Base-by-base conservation (phyloP, 2,888 invertebrate species). In the Tetanocera ferruginea region DNA sequence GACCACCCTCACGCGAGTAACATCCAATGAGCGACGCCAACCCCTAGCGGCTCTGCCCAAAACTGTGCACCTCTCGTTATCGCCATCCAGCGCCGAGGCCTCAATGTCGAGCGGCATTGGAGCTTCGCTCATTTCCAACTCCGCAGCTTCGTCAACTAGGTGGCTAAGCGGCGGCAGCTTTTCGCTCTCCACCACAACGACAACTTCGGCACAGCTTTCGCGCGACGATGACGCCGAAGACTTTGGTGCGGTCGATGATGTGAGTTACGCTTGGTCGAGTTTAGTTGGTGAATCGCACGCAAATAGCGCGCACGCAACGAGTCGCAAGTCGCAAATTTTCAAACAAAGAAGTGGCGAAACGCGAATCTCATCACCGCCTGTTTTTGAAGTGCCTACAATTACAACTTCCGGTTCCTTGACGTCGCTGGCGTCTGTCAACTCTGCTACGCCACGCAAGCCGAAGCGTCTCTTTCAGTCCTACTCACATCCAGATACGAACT, bases 401-500 rank as follows among this genome's bases (percentile, higher is more conserved):
- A 64, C 75, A 5, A 49, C 67, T 11, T 5, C 37, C 23, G 76
- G 71, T 37, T 70, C 78, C 11, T 69, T 60, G 28, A 28, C 73
- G 8, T 60, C 66, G n/a, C 67, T 43, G 9, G 28, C 70, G 31
- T 28, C 66, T n/a, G 4, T 19, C 64, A 80, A 51, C 51, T 37
- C 37, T 49, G 78, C 11, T 6, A 11, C 55, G 11, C 31, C 6
- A 31, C 81, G 82, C 5, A 84, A 84, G 79, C 34, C 82, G 14
- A 83, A 84, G 75, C 84, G 84, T 51, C 76, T 86, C 5, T 86
- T 85, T 75, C 85, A 86, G 76, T 83, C 86, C 11, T 88, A 86
- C 78, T 86, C 85, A 0, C 88, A 87, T 84, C 87, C 88, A 5
- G 88, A 88, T 67, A 87, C 86, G 2, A 81, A 86, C 37, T 86